These are phyloP conservation scores for Tauraco hartlaubi DNA, from an alignment of 2,797 vertebrate genomes.

Conservation along the genomic window DNA sequence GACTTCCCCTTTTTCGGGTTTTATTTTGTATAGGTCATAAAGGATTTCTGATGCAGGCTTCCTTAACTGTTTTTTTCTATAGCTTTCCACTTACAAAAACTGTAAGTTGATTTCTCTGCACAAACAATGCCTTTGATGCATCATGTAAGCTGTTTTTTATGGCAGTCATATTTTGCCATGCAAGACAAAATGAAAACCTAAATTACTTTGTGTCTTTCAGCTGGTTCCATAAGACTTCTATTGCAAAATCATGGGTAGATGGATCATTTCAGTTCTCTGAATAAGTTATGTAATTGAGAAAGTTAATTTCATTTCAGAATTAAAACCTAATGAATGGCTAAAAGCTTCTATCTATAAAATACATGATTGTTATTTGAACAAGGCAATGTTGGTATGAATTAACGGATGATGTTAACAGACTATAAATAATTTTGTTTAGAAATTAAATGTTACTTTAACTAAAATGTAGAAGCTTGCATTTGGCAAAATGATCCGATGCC, in stretches of 20 bases:
- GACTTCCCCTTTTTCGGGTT: neutral
- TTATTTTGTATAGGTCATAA: neutral
- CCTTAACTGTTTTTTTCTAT: neutral
- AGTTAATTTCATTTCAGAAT: neutral
- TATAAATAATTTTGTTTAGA: constrained; percentile 18
- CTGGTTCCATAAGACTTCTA: neutral
- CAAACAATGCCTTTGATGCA: neutral
- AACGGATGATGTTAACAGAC: neutral
- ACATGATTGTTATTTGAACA: neutral
- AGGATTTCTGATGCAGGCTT: neutral
- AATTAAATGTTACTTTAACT: neutral
- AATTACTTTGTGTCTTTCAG: neutral
- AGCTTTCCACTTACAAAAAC: neutral
- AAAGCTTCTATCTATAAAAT: neutral
- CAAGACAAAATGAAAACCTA: neutral
- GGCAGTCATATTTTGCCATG: neutral
- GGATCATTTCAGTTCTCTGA: neutral
- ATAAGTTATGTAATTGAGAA: neutral
- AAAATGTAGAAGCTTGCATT: neutral
- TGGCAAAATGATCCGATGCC: neutral
- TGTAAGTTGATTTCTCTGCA: neutral
- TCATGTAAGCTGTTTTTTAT: neutral
- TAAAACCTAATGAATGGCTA: neutral
- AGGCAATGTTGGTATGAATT: neutral
- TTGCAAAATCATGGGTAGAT: neutral